Percentiles rank a stretch among this genome's conserved stretches.
Evolutionary conservation across 2,888 invertebrate genomes (phyloP).

Genomic region (Timema cristinae): DNA sequence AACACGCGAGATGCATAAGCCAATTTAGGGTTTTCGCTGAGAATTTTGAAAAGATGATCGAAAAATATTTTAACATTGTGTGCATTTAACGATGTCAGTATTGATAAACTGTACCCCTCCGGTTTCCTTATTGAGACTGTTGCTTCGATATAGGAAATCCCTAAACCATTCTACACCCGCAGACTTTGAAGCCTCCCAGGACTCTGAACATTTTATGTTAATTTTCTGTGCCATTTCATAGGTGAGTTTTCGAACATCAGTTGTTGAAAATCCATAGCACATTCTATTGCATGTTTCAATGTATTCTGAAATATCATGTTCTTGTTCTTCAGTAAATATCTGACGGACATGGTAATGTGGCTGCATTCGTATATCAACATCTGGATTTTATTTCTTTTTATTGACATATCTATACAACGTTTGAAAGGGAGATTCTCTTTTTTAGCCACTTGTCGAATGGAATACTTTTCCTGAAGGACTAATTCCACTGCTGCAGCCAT

Average conservation of each 20-base stretch:
- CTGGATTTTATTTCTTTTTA: constrained; percentile 7
- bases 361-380: not conserved
- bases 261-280: constrained; percentile 1
- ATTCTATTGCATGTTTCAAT: constrained; percentile 8
- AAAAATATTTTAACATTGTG: too few species aligned
- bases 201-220: not conserved
- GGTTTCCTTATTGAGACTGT: not conserved
- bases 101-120: not conserved
- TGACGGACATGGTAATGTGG: not conserved
- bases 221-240: not conserved
- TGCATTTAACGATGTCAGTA: not conserved
- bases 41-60: too few species aligned
- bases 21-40: not conserved
- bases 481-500: too few species aligned
- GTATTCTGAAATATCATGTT: not conserved
- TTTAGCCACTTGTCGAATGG: too few species aligned
- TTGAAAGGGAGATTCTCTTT: not conserved
- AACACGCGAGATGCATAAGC: not conserved
- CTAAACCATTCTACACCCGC: not conserved
- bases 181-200: not conserved
- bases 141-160: not conserved
- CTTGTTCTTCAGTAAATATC: not conserved
- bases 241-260: not conserved
- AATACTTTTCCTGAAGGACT: too few species aligned
- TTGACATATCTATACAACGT: not conserved